Evolutionary conservation across 2,888 invertebrate species (phyloP).

Genomic region (Drosophila antonietae): DNA sequence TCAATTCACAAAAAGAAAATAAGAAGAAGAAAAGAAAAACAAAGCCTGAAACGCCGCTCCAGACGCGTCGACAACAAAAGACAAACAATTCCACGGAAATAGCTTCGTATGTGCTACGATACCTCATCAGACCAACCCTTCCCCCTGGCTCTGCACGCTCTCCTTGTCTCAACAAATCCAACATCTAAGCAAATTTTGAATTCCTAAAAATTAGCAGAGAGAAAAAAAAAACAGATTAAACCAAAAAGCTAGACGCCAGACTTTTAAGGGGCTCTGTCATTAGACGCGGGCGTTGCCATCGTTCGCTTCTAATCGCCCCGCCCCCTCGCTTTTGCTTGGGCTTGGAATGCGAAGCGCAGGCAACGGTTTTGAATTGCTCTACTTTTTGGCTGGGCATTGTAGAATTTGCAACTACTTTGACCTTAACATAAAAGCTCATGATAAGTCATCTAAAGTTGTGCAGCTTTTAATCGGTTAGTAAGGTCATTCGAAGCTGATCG

Average conservation of each 20-base stretch:
- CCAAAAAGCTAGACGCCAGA: conserved; percentile 22
- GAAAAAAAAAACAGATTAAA: background rate
- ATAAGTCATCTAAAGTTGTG: accelerated
- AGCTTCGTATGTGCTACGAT: conserved; percentile 24
- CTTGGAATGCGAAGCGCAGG: conserved; percentile 51
- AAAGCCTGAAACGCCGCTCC: conserved; percentile 43
- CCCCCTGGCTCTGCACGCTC: background rate
- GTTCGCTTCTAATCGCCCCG: background rate
- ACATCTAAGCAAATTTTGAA: conserved; percentile 26
- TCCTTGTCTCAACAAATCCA: conserved; percentile 8
- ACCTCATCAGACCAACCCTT: background rate
- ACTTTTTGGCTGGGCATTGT: background rate
- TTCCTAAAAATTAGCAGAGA: conserved; percentile 21
- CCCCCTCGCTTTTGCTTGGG: background rate
- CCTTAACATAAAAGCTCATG: background rate
- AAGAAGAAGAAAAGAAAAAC: conserved; percentile 25
- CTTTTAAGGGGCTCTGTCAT: conserved; percentile 34
- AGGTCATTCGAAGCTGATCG: background rate
- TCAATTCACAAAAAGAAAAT: conserved; percentile 52
- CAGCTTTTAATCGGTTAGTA: background rate
- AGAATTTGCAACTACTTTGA: background rate
- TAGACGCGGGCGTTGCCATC: conserved; percentile 30
- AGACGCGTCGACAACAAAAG: conserved; percentile 65
- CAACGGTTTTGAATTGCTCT: conserved; percentile 20
- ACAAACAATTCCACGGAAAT: conserved; percentile 73